Conservation (phyloP, 2,888 invertebrate species). For the Drosophila ustulata region DNA sequence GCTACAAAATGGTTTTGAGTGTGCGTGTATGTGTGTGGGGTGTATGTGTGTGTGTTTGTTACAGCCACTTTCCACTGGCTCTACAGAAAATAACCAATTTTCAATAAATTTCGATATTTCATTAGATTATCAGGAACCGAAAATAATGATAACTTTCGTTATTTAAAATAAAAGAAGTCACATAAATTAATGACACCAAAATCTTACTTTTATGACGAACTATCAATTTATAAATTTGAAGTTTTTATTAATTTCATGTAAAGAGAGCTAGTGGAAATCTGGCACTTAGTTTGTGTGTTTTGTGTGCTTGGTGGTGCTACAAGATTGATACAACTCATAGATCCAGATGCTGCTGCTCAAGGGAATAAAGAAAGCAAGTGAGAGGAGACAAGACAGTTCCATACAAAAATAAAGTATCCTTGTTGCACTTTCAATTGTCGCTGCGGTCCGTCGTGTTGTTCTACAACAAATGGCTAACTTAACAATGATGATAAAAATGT, state of each 20-base stretch:
- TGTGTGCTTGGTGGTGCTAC: constrained; percentile 17
- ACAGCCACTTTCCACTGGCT: neutral
- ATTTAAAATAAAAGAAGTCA: too few species aligned
- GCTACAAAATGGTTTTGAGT: constrained; percentile 43
- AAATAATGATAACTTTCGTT: too few species aligned
- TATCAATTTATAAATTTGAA: too few species aligned
- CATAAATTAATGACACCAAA: too few species aligned
- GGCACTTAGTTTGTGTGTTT: constrained; percentile 17
- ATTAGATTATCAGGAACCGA: too few species aligned
- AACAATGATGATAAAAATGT: constrained; percentile 16
- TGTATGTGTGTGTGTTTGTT: constrained; percentile 12
- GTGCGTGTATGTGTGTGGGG: constrained; percentile 18
- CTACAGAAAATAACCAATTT: neutral
- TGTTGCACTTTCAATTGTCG: neutral
- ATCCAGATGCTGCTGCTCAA: constrained; percentile 20
- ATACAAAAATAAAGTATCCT: neutral
- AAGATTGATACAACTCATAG: constrained; percentile 19
- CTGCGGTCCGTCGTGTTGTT: neutral
- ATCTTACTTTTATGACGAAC: too few species aligned
- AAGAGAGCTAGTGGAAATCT: neutral
- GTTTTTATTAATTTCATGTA: too few species aligned
- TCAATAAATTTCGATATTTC: too few species aligned
- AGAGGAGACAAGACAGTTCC: constrained; percentile 2
- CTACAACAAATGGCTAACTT: constrained; percentile 19
- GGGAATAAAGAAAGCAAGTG: constrained; percentile 12